Base-by-base conservation (phyloP, 2,888 invertebrate species). In the Xestia rhomboidea region DNA sequence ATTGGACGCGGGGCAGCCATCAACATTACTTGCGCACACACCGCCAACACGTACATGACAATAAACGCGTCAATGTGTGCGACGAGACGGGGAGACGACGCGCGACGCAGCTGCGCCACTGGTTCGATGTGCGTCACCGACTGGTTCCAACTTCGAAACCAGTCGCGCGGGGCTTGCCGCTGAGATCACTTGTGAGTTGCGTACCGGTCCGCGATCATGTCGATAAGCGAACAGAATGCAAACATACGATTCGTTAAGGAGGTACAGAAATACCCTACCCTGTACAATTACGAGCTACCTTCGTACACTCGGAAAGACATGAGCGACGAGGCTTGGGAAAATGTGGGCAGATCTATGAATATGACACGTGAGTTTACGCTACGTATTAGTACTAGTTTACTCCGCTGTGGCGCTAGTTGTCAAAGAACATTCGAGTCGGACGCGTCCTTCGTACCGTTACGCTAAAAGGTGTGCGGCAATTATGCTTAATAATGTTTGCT, bases 241-340 rank as follows among this genome's bases (percentile, higher is more conserved):
- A 90, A 90, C 68, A 88, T 89, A 68, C 79, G 78, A 73, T 87
- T 91, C 66, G 89, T 89, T 1, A 78, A 87, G 67, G 84, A 81
- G 34, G 86, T 92, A 2, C 76, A 90, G 68, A 87, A 88, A 73
- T 77, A 85, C 63, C 85, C 89, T 2, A 76, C 83, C 30, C 71
- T 91, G 15, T 91, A 90, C 73, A 87, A 91, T 75, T 83, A 68
- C 46, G 82, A 84, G 72, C 67, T 91, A 68, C 82, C 89, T 3
- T 75, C 83, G 24, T 91, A 91, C 73, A 88, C 89, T 21, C 83
- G 89, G 46, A 90, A 85, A 79, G 91, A 92, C 64, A 44, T 89
- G 38, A 89, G 73, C 63, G 90, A 91, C 60, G 87, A 89, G 73
- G 90, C 91, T 46, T 92, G 92, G 92, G 79, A 77, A 27, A 86